Evolutionary conservation across 2,113 vertebrate species (phyloP).

Genomic region (Upupa epops): DNA sequence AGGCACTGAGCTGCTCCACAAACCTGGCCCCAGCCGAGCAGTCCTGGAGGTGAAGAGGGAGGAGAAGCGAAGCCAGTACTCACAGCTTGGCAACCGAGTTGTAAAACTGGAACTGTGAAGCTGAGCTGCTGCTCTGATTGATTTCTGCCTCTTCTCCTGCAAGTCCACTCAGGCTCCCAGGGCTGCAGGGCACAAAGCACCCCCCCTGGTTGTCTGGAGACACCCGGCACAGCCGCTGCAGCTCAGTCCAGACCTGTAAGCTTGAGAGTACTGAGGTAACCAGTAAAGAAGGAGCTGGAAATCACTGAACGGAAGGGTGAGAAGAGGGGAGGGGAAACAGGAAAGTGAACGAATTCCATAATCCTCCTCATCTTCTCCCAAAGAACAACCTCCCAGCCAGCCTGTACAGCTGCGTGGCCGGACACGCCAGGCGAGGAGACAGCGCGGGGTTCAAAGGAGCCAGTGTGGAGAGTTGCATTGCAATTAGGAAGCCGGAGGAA

Average conservation of each 20-base stretch:
- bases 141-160: not conserved
- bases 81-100: not conserved
- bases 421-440: too few relatives aligned
- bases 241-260: not conserved
- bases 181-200: not conserved
- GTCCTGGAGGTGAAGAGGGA: not conserved
- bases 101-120: not conserved
- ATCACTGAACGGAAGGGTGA: not conserved
- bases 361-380: not conserved
- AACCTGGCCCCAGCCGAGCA: not conserved
- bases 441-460: not conserved
- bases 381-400: not conserved
- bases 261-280: not conserved
- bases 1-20: rapidly evolving
- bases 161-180: not conserved
- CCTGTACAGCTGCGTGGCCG: not conserved
- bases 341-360: not conserved
- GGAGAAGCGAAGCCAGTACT: not conserved
- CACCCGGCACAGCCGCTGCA: not conserved
- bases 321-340: not conserved
- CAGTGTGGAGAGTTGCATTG: not conserved
- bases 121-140: not conserved
- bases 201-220: not conserved
- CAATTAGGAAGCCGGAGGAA: not conserved
- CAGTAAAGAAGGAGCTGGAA: not conserved